Base-by-base conservation (phyloP, 2,797 vertebrate species). In the Gallinago nigripennis region DNA sequence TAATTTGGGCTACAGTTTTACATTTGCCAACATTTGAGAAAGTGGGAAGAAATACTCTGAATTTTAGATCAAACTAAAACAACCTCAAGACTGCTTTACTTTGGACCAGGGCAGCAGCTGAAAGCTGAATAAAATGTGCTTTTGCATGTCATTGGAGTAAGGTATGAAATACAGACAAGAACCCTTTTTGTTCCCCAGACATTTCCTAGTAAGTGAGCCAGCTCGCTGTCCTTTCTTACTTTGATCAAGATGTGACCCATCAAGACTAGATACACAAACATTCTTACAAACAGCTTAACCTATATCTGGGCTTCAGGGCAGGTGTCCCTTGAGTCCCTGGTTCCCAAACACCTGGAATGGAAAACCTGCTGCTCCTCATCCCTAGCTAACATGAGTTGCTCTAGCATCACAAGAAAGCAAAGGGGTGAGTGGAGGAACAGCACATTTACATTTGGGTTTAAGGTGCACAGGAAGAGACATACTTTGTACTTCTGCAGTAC, bases 341-440 rank as follows among this genome's bases (percentile, higher is more conserved):
- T 35, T 27, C 16, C 65, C 27, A 54, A 27, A 16, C 16, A 56
- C 1, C 16, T 3, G 1, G 11, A 17, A 33, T 6, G 4, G 33
- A 25, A 20, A 76, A 51, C 5, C 27, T n/a, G 58, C 31, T 54
- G 33, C 24, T 60, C 21, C n/a, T 21, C 48, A 54, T 3, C 45
- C 6, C 31, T 1, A 39, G 7, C 4, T 56, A 61, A 11, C 17
- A 35, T 4, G 2, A 31, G 5, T 3, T 4, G 12, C 12, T 35
- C 53, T 9, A 30, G 28, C 14, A 12, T 23, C 41, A 51, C 25
- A 16, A 14, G 30, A 58, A 50, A 61, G 6, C 15, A 58, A 37
- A 46, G 10, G 9, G 21, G 58, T 0, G 12, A 37, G 28, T 2
- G 7, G 12, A 53, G 25, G 61, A 50, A 11, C 16, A 25, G 31